Evolutionary conservation across 2,888 invertebrate species (phyloP).

Genomic region (Meta bourneti): DNA sequence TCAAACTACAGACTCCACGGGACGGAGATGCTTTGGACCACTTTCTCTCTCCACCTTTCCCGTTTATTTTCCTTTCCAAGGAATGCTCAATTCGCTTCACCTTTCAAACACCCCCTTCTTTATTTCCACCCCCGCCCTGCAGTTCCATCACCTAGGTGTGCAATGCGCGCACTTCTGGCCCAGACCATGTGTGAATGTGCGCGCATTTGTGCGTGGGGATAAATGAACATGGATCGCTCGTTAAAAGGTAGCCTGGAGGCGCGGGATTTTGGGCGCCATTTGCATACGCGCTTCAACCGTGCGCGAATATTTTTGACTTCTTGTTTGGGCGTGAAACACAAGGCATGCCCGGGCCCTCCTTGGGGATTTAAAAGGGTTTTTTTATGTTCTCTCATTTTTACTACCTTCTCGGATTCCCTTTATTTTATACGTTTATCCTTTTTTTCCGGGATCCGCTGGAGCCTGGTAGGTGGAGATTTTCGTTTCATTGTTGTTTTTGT

Average conservation of each 20-base stretch:
- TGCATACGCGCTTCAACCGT: constrained; percentile 42
- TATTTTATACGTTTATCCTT: neutral
- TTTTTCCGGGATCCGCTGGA: neutral
- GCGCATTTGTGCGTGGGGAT: constrained; percentile 51
- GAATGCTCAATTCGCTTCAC: constrained; percentile 53
- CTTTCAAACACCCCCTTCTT: constrained; percentile 27
- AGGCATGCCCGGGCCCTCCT: neutral
- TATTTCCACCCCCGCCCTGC: neutral
- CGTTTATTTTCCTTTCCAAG: constrained; percentile 37
- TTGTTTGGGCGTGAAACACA: constrained; percentile 48
- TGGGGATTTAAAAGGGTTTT: constrained; percentile 32
- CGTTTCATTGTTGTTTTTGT: neutral
- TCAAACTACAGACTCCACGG: neutral
- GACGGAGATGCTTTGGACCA: constrained; percentile 4
- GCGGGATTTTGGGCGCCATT: constrained; percentile 47
- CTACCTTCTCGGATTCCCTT: constrained; percentile 18
- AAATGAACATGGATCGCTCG: constrained; percentile 68
- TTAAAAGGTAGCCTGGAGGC: constrained; percentile 68
- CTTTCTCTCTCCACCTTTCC: constrained; percentile 1
- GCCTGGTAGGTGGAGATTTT: constrained; percentile 8
- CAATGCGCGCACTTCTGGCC: neutral
- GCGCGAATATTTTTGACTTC: constrained; percentile 27
- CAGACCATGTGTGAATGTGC: neutral
- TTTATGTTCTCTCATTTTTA: constrained; percentile 15
- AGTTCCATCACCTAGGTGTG: neutral